These are phyloP conservation scores for Mactra quadrangularis DNA, from an alignment of 1,140 invertebrate genomes.

Conservation along the genomic window DNA sequence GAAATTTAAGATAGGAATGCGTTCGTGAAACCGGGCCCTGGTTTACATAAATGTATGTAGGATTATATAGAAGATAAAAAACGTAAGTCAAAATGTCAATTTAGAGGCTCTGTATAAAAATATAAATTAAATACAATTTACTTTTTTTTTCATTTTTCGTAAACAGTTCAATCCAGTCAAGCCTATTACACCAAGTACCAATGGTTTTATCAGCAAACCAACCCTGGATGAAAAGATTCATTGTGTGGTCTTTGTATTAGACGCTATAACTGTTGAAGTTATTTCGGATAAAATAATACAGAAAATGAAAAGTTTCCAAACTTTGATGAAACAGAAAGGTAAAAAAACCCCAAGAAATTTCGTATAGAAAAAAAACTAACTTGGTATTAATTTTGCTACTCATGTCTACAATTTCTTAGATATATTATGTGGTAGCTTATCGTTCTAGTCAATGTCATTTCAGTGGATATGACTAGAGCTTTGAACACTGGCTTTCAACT, in stretches of 20 bases:
- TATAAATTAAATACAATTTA: no score
- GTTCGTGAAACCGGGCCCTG: no score
- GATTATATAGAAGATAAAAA: no score
- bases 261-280: constrained; percentile 37
- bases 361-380: not conserved
- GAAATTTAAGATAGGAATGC: no score
- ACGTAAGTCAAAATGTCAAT: no score
- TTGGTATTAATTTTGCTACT: not conserved
- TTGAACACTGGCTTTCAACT: no score
- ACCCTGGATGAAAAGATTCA: constrained; percentile 47
- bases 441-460: no score
- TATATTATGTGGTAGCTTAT: not conserved
- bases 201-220: constrained; percentile 33
- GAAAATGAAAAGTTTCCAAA: constrained; percentile 18
- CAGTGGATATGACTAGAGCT: no score
- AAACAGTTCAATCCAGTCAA: constrained; percentile 46
- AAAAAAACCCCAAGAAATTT: constrained; percentile 6
- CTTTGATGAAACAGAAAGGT: constrained; percentile 19
- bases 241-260: constrained; percentile 49
- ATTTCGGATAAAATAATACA: constrained; percentile 6
- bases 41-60: no score
- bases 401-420: not conserved
- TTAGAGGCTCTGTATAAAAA: no score
- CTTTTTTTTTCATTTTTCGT: constrained; percentile 51
- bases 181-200: constrained; percentile 5